Evolutionary conservation across 2,888 invertebrate genomes (phyloP), one percentile per base, ranked within the genome.

Genomic region (Andrena camellia): DNA sequence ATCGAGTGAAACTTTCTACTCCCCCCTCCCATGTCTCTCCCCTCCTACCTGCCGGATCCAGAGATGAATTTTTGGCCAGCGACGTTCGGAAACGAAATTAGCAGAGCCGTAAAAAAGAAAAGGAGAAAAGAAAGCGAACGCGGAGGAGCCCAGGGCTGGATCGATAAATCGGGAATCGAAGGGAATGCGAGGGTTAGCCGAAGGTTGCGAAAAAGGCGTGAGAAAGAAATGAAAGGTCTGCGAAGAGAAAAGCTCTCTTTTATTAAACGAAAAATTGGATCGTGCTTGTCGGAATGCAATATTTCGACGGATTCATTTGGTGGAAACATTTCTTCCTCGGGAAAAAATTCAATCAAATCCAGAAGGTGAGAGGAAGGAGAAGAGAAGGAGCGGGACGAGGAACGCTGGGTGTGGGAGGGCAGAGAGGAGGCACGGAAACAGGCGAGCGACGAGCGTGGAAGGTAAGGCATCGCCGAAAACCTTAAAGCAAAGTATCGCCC

Each of bases 251-350:
- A 88, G 88, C 90, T 90, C 88, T 90, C 92, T 93, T 94, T 93
- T 93, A 93, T 93, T 93, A 93, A 93, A 93, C 90, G 92, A 93
- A 93, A 93, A 93, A 93, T 92, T 92, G 92, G 91, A 93, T 91
- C 90, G 89, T 81, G 91, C 88, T 92, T 92, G 92, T 93, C 91
- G 93, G 94, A 94, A 94, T 94, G 94, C 93, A 94, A 94, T 94
- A 94, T 93, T 94, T 93, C 93, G 93, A 93, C 93, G 93, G 92
- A 94, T 94, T 94, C 93, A 94, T 94, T 94, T 93, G 93, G 93
- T 91, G 93, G 93, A 93, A 93, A 93, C 93, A 93, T 94, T 93
- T 94, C 92, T 93, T 92, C 90, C 90, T 86, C 87, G 91, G 90
- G 90, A 93, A 93, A 93, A 94, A 93, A 94, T 94, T 93, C 93